phyloP scores from a whole-genome alignment of 2,888 invertebrate species.

The Agrochola lota region DNA sequence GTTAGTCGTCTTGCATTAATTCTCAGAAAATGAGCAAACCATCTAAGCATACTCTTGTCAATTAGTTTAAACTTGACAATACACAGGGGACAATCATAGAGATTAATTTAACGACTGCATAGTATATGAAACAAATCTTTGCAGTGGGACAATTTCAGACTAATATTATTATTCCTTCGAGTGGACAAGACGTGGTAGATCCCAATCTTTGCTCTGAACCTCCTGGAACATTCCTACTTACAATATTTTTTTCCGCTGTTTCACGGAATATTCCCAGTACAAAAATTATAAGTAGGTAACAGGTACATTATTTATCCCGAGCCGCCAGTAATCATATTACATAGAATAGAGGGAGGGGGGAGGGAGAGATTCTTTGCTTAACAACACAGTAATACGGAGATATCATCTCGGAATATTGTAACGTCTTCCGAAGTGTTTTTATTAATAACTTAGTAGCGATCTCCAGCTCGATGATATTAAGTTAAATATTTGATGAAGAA shows the following conservation, averaged over 20 bases:
- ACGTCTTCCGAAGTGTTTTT: slow-evolving; percentile 35
- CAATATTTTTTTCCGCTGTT: not conserved
- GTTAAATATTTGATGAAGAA: slow-evolving; percentile 43
- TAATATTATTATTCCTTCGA: not conserved
- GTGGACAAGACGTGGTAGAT: not conserved
- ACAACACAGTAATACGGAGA: slow-evolving; percentile 16
- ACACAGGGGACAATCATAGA: no score
- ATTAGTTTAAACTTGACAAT: not conserved
- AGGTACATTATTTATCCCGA: slow-evolving; percentile 5
- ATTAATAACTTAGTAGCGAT: slow-evolving; percentile 43
- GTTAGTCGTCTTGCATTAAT: not conserved
- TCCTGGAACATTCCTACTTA: not conserved
- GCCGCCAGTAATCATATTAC: slow-evolving; percentile 26
- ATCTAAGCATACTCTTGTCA: not conserved
- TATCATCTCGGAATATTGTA: slow-evolving; percentile 16
- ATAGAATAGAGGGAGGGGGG: not conserved
- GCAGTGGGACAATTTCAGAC: not conserved
- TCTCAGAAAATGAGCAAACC: not conserved
- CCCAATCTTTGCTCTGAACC: not conserved
- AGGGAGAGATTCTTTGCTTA: not conserved
- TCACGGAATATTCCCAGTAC: not conserved
- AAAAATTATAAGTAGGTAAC: not conserved
- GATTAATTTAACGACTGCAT: not conserved
- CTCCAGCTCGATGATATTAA: slow-evolving; percentile 32
- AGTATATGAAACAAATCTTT: no score